These are phyloP conservation scores for Phengaris alcon DNA, from an alignment of 2,888 invertebrate species.

Conservation along the genomic window DNA sequence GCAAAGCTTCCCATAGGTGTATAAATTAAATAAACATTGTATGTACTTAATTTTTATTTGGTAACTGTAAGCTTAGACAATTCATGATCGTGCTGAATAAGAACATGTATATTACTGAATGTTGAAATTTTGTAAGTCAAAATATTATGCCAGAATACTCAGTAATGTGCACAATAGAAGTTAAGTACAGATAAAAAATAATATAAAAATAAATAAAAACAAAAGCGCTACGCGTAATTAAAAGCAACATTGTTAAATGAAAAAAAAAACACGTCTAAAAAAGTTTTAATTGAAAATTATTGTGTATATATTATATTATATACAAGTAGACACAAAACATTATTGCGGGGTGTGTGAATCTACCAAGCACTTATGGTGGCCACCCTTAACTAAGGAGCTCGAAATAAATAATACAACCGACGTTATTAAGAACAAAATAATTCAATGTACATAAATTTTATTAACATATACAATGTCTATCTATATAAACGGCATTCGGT, in stretches of 20 bases:
- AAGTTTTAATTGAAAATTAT: constrained; percentile 23
- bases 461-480: constrained; percentile 26
- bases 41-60: constrained; percentile 44
- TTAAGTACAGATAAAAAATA: constrained; percentile 48
- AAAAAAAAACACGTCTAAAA: constrained; percentile 28
- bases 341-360: constrained; percentile 16
- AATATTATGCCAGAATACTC: constrained; percentile 16
- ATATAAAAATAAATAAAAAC: constrained; percentile 46
- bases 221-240: constrained; percentile 66
- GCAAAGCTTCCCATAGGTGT: constrained; percentile 12
- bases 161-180: constrained; percentile 36
- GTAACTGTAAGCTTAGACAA: constrained; percentile 67
- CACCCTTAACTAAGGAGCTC: constrained; percentile 7
- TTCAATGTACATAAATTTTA: constrained; percentile 21
- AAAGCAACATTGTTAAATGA: constrained; percentile 48
- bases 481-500: constrained; percentile 22
- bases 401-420: constrained; percentile 50
- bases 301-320: constrained; percentile 25
- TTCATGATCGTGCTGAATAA: constrained; percentile 39
- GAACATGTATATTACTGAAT: constrained; percentile 22
- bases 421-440: constrained; percentile 46
- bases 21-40: constrained; percentile 32
- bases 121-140: constrained; percentile 22
- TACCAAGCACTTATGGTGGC: constrained; percentile 9
- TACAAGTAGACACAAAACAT: constrained; percentile 25